Conservation (phyloP, 2,113 vertebrate genomes). For the Tamias sibiricus region DNA sequence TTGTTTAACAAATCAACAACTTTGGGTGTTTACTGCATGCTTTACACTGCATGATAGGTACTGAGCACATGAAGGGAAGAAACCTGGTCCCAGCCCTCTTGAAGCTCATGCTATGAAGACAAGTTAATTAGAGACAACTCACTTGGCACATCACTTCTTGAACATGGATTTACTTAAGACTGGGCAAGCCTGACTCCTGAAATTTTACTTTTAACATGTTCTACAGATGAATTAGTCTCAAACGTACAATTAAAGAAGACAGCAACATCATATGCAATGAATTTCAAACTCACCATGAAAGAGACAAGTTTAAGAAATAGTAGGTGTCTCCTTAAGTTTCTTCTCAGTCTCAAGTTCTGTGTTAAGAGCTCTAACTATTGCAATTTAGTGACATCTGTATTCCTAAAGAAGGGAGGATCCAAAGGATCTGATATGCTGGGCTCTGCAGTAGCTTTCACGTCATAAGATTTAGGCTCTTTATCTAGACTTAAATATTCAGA, state of each 20-base stretch:
- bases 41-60: background rate
- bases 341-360: constrained; percentile 17
- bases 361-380: constrained; percentile 33
- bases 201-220: constrained; percentile 1
- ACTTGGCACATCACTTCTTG: background rate
- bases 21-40: background rate
- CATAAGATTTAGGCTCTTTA: background rate
- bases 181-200: background rate
- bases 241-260: constrained; percentile 2
- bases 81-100: background rate
- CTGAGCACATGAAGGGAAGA: background rate
- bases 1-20: background rate
- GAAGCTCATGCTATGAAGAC: background rate
- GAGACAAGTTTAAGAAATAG: constrained; percentile 6
- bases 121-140: background rate
- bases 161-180: background rate
- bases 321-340: background rate
- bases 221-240: background rate
- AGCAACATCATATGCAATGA: background rate
- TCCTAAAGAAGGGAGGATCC: background rate
- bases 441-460: constrained; percentile 18
- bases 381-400: constrained; percentile 19
- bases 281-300: background rate
- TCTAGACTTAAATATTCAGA: constrained; percentile 56
- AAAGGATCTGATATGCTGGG: background rate